These are phyloP conservation scores for Ruditapes philippinarum DNA, from an alignment of 1,140 invertebrate genomes.

Conservation along the genomic window DNA sequence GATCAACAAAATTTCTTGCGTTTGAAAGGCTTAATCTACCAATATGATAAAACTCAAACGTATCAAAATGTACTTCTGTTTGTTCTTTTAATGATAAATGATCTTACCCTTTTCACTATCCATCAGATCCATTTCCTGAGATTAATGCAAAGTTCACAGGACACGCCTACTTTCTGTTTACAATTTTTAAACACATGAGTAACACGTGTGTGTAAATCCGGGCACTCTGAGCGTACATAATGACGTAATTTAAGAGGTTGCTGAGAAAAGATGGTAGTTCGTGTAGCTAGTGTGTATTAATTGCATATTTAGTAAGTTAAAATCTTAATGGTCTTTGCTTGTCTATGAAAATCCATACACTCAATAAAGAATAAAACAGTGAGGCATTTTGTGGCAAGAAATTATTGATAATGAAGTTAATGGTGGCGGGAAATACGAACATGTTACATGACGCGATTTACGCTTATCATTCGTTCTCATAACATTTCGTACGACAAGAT, in stretches of 20 bases:
- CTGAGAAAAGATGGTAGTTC: background rate
- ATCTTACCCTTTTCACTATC: background rate
- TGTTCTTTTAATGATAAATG: no score
- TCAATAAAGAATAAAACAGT: no score
- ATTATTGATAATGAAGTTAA: background rate
- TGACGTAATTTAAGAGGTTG: background rate
- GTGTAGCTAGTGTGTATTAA: no score
- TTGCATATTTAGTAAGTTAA: no score
- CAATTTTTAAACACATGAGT: background rate
- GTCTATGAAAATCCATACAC: no score
- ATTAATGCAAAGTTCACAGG: no score
- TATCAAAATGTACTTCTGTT: no score
- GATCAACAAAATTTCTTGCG: no score
- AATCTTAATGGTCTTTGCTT: no score
- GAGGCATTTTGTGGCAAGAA: no score
- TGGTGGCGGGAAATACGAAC: conserved; percentile 11
- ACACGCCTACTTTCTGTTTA: conserved; percentile 10
- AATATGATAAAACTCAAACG: no score
- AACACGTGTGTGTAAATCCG: background rate
- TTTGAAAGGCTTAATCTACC: no score
- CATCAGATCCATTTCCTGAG: background rate
- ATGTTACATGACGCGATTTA: background rate
- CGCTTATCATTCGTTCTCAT: background rate
- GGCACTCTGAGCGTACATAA: background rate
- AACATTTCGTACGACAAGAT: background rate